Evolutionary conservation across 2,797 vertebrate genomes (phyloP).

Genomic region (Allobates femoralis): DNA sequence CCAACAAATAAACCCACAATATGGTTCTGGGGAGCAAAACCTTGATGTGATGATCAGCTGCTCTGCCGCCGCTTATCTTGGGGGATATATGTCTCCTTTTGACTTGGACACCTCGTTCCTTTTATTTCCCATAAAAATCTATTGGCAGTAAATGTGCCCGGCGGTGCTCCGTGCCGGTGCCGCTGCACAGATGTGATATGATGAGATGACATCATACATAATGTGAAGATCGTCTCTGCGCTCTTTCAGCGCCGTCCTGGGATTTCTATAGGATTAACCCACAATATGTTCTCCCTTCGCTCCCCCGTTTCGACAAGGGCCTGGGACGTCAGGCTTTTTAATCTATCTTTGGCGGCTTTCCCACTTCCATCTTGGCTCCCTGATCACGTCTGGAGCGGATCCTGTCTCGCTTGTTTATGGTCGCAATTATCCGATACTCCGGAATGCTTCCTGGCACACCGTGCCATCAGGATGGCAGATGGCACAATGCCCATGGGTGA

Average conservation of each 20-base stretch:
- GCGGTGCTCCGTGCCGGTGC: not conserved
- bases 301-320: conserved; percentile 3
- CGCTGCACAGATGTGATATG: conserved; percentile 13
- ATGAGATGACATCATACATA: conserved; percentile 22
- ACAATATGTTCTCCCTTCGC: conserved; percentile 18
- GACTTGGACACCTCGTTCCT: not conserved
- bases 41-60: too few relatives aligned
- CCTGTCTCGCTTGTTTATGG: conserved; percentile 19
- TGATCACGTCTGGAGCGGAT: conserved; percentile 43
- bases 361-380: conserved; percentile 35
- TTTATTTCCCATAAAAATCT: not conserved
- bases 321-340: conserved; percentile 22
- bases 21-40: too few relatives aligned
- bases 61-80: too few relatives aligned
- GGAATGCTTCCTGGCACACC: not conserved
- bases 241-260: conserved; percentile 4
- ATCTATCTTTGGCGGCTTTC: conserved; percentile 46
- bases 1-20: too few relatives aligned
- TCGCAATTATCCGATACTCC: conserved; percentile 45
- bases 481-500: conserved; percentile 54
- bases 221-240: not conserved
- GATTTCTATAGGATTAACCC: conserved; percentile 42
- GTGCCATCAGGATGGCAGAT: conserved; percentile 31
- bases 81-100: too few relatives aligned
- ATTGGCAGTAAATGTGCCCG: not conserved